Evolutionary conservation across 2,888 invertebrate species (phyloP).

Genomic region (Polylopha cassiicola): DNA sequence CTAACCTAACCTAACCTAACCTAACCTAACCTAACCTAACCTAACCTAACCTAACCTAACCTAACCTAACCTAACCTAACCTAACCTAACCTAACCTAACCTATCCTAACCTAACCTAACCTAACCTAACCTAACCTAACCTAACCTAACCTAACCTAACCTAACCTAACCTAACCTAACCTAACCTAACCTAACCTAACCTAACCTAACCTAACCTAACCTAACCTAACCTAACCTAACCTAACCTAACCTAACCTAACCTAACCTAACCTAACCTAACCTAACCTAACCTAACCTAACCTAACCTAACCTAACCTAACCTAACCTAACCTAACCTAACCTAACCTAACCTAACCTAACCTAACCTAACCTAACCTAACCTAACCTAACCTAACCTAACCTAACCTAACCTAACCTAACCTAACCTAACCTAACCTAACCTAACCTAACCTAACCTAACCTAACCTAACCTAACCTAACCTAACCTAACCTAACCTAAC

Average conservation of each 20-base stretch:
- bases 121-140: slow-evolving; percentile 8
- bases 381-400: slow-evolving; percentile 22
- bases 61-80: slow-evolving; percentile 9
- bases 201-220: slow-evolving; percentile 24
- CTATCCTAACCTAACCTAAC: slow-evolving; percentile 16
- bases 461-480: slow-evolving; percentile 16
- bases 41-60: slow-evolving; percentile 6
- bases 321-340: slow-evolving; percentile 23
- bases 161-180: slow-evolving; percentile 23
- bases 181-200: slow-evolving; percentile 23
- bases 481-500: slow-evolving; percentile 17
- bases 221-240: slow-evolving; percentile 24
- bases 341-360: slow-evolving; percentile 21
- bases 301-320: slow-evolving; percentile 24
- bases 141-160: slow-evolving; percentile 13
- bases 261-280: slow-evolving; percentile 23
- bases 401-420: slow-evolving; percentile 19
- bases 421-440: slow-evolving; percentile 18
- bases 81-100: slow-evolving; percentile 21
- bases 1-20: too few species aligned
- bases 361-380: slow-evolving; percentile 20
- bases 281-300: slow-evolving; percentile 24
- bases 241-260: slow-evolving; percentile 24
- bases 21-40: slow-evolving; percentile 2
- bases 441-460: slow-evolving; percentile 18